A percentile compares a stretch with the other conserved stretches of the same genome.
Conservation (phyloP, 1,140 invertebrate genomes). For the Nephila pilipes region DNA sequence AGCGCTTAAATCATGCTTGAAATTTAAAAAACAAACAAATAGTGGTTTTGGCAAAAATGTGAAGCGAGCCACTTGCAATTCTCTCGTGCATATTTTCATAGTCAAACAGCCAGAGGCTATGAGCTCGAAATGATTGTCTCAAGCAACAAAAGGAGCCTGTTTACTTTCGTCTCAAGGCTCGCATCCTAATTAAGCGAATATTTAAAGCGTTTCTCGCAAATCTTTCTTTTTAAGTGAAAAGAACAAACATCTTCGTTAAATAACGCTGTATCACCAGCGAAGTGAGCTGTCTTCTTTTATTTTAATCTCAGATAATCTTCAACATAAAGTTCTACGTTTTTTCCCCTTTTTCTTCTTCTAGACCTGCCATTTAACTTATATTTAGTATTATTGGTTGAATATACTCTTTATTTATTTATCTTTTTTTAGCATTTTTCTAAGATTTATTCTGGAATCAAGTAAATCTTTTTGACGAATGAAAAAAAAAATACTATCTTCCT, state of each 20-base stretch:
- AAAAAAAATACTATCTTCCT: conserved; percentile 12
- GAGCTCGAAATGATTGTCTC: conserved; percentile 73
- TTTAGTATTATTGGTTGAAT: conserved; percentile 70
- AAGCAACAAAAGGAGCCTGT: conserved; percentile 72
- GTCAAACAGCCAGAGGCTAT: conserved; percentile 71
- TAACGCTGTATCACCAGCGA: conserved; percentile 72
- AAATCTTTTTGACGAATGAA: conserved; percentile 73
- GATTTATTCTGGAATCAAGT: conserved; percentile 54
- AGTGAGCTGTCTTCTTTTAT: conserved; percentile 76
- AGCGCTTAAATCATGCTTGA: conserved; percentile 74
- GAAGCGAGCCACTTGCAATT: conserved; percentile 67
- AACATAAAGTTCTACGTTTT: conserved; percentile 53
- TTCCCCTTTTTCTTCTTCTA: neutral
- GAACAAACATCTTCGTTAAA: conserved; percentile 76
- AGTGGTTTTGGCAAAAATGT: conserved; percentile 70
- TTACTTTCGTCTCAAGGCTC: conserved; percentile 45
- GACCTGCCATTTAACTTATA: conserved; percentile 63
- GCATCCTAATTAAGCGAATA: conserved; percentile 75
- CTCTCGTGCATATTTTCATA: conserved; percentile 75
- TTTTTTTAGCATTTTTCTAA: neutral
- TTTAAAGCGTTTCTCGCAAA: conserved; percentile 72
- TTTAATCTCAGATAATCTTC: conserved; percentile 76
- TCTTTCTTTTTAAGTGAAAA: conserved; percentile 75
- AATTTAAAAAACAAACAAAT: conserved; percentile 73
- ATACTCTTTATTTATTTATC: neutral